These are phyloP conservation scores for Peromyscus nudipes DNA, from an alignment of 2,797 vertebrate species.

Conservation along the genomic window DNA sequence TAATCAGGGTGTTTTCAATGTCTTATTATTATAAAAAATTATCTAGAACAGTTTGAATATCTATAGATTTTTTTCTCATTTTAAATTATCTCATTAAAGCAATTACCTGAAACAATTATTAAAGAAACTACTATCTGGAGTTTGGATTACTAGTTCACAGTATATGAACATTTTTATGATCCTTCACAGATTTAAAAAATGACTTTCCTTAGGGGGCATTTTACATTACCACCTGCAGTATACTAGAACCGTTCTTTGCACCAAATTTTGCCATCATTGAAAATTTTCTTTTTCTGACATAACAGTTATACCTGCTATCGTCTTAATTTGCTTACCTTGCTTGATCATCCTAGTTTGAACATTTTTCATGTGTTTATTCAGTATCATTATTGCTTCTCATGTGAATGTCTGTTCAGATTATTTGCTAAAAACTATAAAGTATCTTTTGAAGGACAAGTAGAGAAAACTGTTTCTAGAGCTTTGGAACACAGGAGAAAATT, in stretches of 20 bases:
- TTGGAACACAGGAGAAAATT: not conserved
- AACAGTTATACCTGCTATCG: conserved; percentile 5
- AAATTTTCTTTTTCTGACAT: conserved; percentile 52
- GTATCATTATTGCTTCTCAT: conserved; percentile 14
- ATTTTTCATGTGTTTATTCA: conserved; percentile 52
- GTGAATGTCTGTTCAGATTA: conserved; percentile 53
- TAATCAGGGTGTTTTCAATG: conserved; percentile 61
- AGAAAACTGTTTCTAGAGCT: not conserved
- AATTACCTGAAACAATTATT: conserved; percentile 50
- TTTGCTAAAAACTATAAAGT: conserved; percentile 41
- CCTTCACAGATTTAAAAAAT: conserved; percentile 48
- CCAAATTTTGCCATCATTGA: conserved; percentile 23
- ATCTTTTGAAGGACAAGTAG: conserved; percentile 2
- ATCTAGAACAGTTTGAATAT: conserved; percentile 53
- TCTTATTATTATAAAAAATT: conserved; percentile 57
- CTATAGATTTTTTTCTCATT: conserved; percentile 63
- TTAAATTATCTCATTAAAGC: conserved; percentile 73
- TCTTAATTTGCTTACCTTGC: conserved; percentile 64
- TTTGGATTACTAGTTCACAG: conserved; percentile 50
- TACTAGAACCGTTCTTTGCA: not conserved
- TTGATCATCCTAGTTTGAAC: conserved; percentile 32
- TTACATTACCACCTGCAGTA: conserved; percentile 35
- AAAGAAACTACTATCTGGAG: conserved; percentile 58
- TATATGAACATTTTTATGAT: conserved; percentile 53
- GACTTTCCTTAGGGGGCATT: conserved; percentile 5